Evolutionary conservation across 23 tunicate genomes (phyloP).

Genomic region (Halocynthia aurantium): DNA sequence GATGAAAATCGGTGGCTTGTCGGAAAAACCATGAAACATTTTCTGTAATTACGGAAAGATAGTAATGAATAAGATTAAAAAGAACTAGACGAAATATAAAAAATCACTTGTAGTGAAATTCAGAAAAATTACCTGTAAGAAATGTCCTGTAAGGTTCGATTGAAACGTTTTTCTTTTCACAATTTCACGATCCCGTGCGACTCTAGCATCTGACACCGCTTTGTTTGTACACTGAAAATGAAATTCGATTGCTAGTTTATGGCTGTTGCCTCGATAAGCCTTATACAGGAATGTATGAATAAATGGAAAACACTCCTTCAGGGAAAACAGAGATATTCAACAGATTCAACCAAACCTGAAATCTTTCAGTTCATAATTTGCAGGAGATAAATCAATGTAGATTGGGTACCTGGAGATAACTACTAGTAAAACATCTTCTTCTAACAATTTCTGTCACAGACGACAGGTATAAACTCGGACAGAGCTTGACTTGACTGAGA

Average conservation of each 20-base stretch:
- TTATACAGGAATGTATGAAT: too few species aligned
- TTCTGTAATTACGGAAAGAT: slow-evolving; percentile 23
- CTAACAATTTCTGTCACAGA: slow-evolving; percentile 48
- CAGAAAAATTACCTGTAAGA: slow-evolving; percentile 36
- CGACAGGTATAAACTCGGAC: slow-evolving; percentile 43
- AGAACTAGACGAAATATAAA: neutral
- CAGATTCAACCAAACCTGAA: too few species aligned
- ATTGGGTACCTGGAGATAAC: slow-evolving; percentile 36
- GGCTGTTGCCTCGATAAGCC: too few species aligned
- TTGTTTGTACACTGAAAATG: slow-evolving; percentile 50
- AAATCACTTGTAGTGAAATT: neutral
- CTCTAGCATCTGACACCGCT: slow-evolving; percentile 46
- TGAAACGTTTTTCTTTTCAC: slow-evolving; percentile 48
- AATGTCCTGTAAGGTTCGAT: slow-evolving; percentile 30
- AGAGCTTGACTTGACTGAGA: slow-evolving; percentile 35
- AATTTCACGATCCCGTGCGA: slow-evolving; percentile 52
- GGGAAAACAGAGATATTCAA: too few species aligned
- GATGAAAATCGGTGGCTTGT: slow-evolving; percentile 55
- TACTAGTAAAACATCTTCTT: slow-evolving; percentile 32
- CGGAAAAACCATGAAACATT: slow-evolving; percentile 72
- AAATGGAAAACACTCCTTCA: too few species aligned
- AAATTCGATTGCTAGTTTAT: neutral
- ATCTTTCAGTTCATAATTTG: neutral
- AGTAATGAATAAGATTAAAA: neutral
- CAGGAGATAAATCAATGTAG: slow-evolving; percentile 1